Evolutionary conservation across 2,797 vertebrate genomes (phyloP).

Genomic region (Prunella strophiata): DNA sequence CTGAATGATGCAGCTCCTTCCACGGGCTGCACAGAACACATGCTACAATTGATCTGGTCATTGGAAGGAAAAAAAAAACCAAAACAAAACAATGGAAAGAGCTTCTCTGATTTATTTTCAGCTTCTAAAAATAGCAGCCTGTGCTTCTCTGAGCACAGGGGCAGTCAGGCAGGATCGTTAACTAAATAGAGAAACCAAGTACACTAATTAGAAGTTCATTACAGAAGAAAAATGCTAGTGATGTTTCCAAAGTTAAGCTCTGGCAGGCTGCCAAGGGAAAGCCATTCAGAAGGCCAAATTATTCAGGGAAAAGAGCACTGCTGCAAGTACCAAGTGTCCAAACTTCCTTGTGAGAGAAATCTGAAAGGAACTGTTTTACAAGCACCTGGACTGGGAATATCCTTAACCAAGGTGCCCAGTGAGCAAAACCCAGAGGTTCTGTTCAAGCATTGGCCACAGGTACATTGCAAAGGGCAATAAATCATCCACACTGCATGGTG

Average conservation of each 20-base stretch:
- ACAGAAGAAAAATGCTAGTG: slow-evolving; percentile 6
- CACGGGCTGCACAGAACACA: rapidly evolving
- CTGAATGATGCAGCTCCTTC: not conserved
- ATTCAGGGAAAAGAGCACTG: slow-evolving; percentile 5
- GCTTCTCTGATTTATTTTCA: not conserved
- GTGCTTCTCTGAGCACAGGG: not conserved
- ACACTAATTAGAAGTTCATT: slow-evolving; percentile 56
- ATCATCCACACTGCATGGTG: rapidly evolving
- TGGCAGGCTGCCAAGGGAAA: slow-evolving; percentile 25
- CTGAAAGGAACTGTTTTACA: not conserved
- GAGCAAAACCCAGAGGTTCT: not conserved
- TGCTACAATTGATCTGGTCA: not conserved
- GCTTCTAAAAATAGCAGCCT: slow-evolving; percentile 4
- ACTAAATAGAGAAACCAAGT: slow-evolving; percentile 17
- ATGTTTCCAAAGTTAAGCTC: slow-evolving; percentile 34
- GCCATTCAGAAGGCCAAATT: slow-evolving; percentile 31
- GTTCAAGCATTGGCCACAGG: not conserved
- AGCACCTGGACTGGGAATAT: not conserved
- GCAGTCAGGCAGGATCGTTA: not conserved
- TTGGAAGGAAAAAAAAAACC: not conserved
- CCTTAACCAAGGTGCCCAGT: not conserved
- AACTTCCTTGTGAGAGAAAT: not conserved
- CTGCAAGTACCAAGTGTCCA: not conserved
- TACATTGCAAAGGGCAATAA: not conserved
- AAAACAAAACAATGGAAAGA: not conserved